Evolutionary conservation across 2,888 invertebrate species (phyloP), one percentile per base, ranked within the genome.

Genomic region (Sicus ferrugineus): DNA sequence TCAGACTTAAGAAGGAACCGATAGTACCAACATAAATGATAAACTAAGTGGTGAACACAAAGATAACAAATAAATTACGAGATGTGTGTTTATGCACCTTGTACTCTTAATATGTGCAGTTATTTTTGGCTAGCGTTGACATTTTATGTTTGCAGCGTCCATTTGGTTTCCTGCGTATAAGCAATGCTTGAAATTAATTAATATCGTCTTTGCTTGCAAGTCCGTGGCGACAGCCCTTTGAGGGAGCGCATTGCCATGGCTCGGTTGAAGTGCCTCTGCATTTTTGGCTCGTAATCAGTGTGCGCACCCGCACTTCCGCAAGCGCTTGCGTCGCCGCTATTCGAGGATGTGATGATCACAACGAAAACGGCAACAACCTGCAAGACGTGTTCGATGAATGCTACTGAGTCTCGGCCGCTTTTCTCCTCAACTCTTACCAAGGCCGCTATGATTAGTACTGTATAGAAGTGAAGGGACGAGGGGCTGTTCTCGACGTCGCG

Each of bases 221-320:
- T 73, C 23, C 80, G 77, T 67, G 80, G 72, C 56, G 80, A 77
- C 54, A 88, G 87, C 56, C 90, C 89, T 58, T 90, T 88, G 54
- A 95, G 87, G 64, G 93, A 93, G 16, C 94, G 88, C 94, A 95
- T 94, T 19, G 95, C 94, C 92, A 95, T 92, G 16, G 94, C 93
- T 76, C 94, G 89, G 86, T 94, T 95, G 85, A 95, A 95, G 82
- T 95, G 94, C 38, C 94, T 89, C 77, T 93, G 93, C 6, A 91
- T 89, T 82, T 91, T 92, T 77, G 89, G 88, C 74, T 90, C 90
- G 70, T 86, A 88, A 56, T 87, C 89, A 73, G 80, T 77, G 65
- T 76, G 77, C 16, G 70, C 56, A 6, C 62, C 26, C 7, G 74
- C 72, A n/a, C 69, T 71, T 28, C 68, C 74, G 46, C 73, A 73